Base-by-base conservation (phyloP, 2,888 invertebrate genomes). In the Tholera decimalis region DNA sequence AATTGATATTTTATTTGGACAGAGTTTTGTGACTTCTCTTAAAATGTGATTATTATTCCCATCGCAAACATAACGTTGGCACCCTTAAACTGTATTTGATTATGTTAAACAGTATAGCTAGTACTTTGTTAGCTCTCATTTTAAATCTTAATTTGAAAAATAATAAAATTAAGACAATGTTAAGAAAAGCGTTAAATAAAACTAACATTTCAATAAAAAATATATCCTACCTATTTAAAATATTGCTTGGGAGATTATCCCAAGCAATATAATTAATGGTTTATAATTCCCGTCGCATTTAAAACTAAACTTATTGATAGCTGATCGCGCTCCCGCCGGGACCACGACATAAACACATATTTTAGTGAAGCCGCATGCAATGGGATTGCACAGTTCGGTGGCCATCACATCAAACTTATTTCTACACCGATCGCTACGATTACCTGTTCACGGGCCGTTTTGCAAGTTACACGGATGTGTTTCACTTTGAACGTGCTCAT, bases 401-500 rank as follows among this genome's bases (percentile, higher is more conserved):
- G 74, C 79, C 88, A 89, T 88, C 83, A 88, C 83, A 88, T 91
- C 87, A 88, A 89, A 89, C 80, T 89, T 89, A 91, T 90, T 90
- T 91, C 87, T 89, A 88, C 91, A 86, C 84, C 87, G 83, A 91
- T 92, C 88, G 85, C 85, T 83, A 83, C 88, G 90, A 91, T 92
- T 91, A 91, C 88, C 88, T 88, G 88, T 85, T 88, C 90, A 88
- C 79, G 68, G 81, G 69, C 79, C 83, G 85, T 82, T 85, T 87
- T 87, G 86, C 88, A 85, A 87, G 85, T 87, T 88, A 91, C 91
- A 89, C 85, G 87, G 88, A 89, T 90, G 88, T 88, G 84, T 88
- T 86, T 83, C 85, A 85, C 91, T 94, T 91, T 92, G 89, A 94
- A 85, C 88, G 87, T 90, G 93, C 85, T 93, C 92, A 93, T 92